These are phyloP conservation scores for Phainopepla nitens DNA, from an alignment of 2,113 vertebrate genomes.

Conservation along the genomic window DNA sequence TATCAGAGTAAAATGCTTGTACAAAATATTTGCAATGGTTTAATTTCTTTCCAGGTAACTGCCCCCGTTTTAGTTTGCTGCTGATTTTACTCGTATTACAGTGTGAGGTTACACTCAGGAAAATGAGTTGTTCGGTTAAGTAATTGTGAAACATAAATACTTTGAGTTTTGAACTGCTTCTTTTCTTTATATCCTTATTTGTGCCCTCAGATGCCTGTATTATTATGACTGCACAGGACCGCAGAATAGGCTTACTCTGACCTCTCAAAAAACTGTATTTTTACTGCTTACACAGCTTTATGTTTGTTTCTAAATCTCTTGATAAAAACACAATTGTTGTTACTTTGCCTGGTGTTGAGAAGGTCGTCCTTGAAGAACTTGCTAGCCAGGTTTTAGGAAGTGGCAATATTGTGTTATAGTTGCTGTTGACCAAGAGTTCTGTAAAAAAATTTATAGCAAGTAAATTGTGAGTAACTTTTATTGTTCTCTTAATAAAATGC, in stretches of 20 bases:
- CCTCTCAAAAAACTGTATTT: neutral
- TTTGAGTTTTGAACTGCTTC: neutral
- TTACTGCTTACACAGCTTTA: neutral
- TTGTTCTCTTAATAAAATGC: neutral
- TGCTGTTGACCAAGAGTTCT: neutral
- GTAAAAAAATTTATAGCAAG: neutral
- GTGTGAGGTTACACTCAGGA: neutral
- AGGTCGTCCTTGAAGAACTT: neutral
- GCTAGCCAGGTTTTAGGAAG: neutral
- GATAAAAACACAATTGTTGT: neutral
- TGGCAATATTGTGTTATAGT: neutral
- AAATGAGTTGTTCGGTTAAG: neutral
- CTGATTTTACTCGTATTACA: neutral
- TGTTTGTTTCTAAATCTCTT: neutral
- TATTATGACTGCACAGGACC: neutral
- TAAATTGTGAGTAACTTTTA: neutral
- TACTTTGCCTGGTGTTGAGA: neutral
- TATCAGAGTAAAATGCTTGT: neutral
- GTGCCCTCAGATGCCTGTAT: rapidly evolving
- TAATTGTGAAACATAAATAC: neutral
- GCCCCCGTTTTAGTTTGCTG: neutral
- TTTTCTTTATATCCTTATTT: neutral
- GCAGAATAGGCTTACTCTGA: neutral
- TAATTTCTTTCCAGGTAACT: neutral
- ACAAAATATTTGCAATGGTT: neutral